Percentiles rank a stretch among this genome's conserved stretches.
phyloP scores from a whole-genome alignment of 2,888 invertebrate genomes.

The Nycteola revayana region DNA sequence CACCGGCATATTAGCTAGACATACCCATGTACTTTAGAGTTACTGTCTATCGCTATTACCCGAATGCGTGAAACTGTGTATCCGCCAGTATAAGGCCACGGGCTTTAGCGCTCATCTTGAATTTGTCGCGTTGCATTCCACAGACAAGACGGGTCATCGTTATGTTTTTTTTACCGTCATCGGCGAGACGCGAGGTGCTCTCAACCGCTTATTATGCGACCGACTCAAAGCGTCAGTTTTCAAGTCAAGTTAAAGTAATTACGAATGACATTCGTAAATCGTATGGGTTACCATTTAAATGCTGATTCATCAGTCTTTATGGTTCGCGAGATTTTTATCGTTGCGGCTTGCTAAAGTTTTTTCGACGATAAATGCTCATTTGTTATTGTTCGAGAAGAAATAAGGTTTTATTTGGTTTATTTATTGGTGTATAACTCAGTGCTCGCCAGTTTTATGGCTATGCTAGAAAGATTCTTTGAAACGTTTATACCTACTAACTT shows the following conservation, averaged over 20 bases:
- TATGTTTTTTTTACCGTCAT: conserved; percentile 50
- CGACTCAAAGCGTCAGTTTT: conserved; percentile 46
- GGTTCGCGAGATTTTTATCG: conserved; percentile 45
- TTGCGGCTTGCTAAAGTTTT: conserved; percentile 32
- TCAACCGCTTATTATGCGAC: conserved; percentile 52
- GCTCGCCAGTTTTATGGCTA: too few species aligned
- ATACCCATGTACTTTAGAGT: conserved; percentile 53
- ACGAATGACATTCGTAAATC: conserved; percentile 36
- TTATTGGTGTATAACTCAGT: too few species aligned
- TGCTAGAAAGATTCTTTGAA: too few species aligned
- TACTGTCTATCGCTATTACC: conserved; percentile 60
- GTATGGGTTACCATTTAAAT: conserved; percentile 44
- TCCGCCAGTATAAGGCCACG: conserved; percentile 37
- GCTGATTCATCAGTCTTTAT: conserved; percentile 62
- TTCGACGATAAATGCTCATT: conserved; percentile 30
- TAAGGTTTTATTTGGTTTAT: background rate
- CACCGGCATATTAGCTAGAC: conserved; percentile 49
- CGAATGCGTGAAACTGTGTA: conserved; percentile 53
- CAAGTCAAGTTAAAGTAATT: conserved; percentile 41
- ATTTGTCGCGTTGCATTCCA: conserved; percentile 65
- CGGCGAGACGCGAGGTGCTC: conserved; percentile 50
- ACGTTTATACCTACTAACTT: too few species aligned
- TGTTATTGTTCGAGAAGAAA: conserved; percentile 20
- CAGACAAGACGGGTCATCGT: conserved; percentile 63
- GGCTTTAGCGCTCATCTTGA: conserved; percentile 53